Evolutionary conservation across 2,113 vertebrate species (phyloP), one percentile per base, ranked within the genome.

Genomic region (Larimichthys polyactis): DNA sequence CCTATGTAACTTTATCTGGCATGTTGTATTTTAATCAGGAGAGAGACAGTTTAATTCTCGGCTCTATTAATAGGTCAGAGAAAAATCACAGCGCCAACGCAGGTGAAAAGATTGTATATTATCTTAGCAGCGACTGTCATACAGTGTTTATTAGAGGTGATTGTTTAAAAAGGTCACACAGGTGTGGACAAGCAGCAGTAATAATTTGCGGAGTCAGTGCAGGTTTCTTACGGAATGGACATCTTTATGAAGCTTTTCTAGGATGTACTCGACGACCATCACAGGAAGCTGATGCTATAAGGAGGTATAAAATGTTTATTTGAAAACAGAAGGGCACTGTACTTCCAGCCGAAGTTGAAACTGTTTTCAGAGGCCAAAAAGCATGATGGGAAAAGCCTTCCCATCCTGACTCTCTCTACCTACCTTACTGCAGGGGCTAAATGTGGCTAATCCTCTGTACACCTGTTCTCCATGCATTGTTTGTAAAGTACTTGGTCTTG

Each of bases 41-140:
- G 81, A 91, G 80, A 71, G 69, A 86, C 68, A 71, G 22, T 92
- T 89, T 75, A 49, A 86, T 89, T 91, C 77, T 83, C 82, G 60
- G 73, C 54, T 81, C 75, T 80, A 71, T 85, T 88, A 85, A 88
- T 72, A 91, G 81, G 79, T 91, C 83, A 72, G 60, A 73, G 73
- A 84, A 71, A 71, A 58, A 84, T 57, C 76, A 63, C 51, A 60
- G 75, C 40, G 44, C 40, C 11, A 11, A 51, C 24, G 32, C 68
- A 80, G 71, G 76, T 78, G 81, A 83, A 70, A 77, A 75, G 71
- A 82, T 36, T 48, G 71, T 72, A 15, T 79, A 75, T 83, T 78
- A 78, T 70, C 57, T 67, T 44, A 81, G 76, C 81, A 63, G 66
- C 36, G 16, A 72, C 57, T 75, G 54, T 60, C 44, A 75, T 32